Base-by-base conservation (phyloP, 2,888 invertebrate species). In the Lasioglossum calceatum region DNA sequence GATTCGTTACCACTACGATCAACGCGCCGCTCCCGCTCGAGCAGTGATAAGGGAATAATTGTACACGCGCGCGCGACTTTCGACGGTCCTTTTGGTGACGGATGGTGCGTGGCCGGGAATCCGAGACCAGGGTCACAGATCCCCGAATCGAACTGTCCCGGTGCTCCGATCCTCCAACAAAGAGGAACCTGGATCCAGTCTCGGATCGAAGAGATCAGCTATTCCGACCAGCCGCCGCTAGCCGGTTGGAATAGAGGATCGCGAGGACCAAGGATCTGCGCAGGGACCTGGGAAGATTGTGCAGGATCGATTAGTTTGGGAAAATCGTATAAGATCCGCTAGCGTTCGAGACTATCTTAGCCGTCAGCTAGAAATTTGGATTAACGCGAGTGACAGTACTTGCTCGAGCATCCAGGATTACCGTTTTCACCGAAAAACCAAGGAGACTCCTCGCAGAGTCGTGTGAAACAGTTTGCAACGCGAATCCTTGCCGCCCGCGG, bases 1-100 rank as follows among this genome's bases (percentile, higher is more conserved):
- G 50, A 16, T 64, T 16, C 4, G 32, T 36, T 44, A 32, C 61
- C 84, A 72, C 79, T 36, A 81, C 81, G 58, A 81, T 74, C 74
- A 67, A 78, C 54, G 54, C 79, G 44, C 78, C 64, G 36, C 73
- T 47, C 71, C 61, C 50, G 32, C 27, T 16, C 39, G 85, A 81
- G 77, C 87, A 90, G 87, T 90, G 90, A 88, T 80, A 81, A 86
- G 79, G 82, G 71, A 85, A 79, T 58, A 81, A 89, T 89, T 16
- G 75, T 73, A 32, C 78, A 36, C 78, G 44, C 74, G 58, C 76
- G 67, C 54, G 67, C 44, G 58, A 74, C 67, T 61, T 67, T 77
- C 76, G 50, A 44, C 67, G 74, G 19, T 44, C 32, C 73, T 75
- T 50, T 36, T 12, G 77, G 71, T 81, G 81, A 84, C 76, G 70